Percentiles rank a stretch among this genome's conserved stretches.
phyloP scores from a whole-genome alignment of 92 coral and sea anemone species.

The Epizoanthus ramosus region DNA sequence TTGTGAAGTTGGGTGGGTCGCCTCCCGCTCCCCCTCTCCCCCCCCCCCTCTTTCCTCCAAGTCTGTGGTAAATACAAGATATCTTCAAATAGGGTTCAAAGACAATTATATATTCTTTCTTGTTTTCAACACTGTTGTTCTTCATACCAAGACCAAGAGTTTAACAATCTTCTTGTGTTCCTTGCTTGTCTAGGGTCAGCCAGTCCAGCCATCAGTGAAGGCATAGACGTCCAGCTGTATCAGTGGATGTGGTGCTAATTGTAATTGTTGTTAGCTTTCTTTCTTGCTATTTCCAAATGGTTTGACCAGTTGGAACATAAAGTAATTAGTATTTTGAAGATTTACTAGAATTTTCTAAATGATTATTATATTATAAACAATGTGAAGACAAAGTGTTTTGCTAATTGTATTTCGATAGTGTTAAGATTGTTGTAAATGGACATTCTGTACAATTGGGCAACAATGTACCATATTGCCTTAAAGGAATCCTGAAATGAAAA shows the following conservation, averaged over 20 bases:
- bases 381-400: constrained; percentile 10
- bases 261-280: not conserved
- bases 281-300: constrained; percentile 28
- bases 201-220: constrained; percentile 17
- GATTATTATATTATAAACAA: not conserved
- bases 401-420: not conserved
- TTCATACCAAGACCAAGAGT: too few relatives aligned
- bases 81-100: too few relatives aligned
- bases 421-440: not conserved
- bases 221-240: not conserved
- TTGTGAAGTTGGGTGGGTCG: too few relatives aligned
- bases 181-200: constrained; percentile 24
- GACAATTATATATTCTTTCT: too few relatives aligned
- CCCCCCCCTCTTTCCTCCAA: too few relatives aligned
- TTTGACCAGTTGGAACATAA: constrained; percentile 37
- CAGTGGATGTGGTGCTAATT: not conserved
- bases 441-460: not conserved
- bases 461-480: too few relatives aligned
- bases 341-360: constrained; percentile 12
- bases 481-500: too few relatives aligned
- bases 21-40: too few relatives aligned
- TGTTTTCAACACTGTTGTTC: too few relatives aligned
- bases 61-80: too few relatives aligned
- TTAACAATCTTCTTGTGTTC: not conserved
- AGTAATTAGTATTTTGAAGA: constrained; percentile 23